phyloP scores from a whole-genome alignment of 2,113 vertebrate species.

The Alces alces region DNA sequence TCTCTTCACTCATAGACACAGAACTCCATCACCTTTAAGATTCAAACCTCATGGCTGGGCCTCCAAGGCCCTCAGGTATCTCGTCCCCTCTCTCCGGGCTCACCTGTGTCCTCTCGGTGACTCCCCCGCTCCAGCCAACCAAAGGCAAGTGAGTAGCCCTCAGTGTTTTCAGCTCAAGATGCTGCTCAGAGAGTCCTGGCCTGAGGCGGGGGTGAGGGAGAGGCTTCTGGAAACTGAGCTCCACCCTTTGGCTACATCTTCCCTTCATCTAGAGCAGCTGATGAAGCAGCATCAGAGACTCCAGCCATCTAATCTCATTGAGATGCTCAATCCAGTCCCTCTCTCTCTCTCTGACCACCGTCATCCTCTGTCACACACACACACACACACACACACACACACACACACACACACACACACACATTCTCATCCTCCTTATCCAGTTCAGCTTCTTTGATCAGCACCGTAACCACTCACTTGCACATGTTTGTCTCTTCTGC shows the following conservation, averaged over 20 bases:
- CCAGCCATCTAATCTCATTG: not conserved
- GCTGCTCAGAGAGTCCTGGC: not conserved
- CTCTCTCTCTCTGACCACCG: not conserved
- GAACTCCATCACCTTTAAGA: not conserved
- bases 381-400: no score
- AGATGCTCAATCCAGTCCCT: not conserved
- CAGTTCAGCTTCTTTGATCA: not conserved
- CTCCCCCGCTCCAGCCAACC: not conserved
- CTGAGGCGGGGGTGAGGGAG: rapidly evolving
- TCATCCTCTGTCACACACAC: no score
- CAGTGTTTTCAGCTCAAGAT: not conserved
- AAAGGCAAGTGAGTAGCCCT: no score
- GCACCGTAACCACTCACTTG: no score
- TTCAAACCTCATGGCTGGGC: not conserved
- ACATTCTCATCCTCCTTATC: not conserved
- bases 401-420: not conserved
- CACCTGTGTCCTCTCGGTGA: not conserved
- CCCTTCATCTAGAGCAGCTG: not conserved
- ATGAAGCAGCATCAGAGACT: not conserved
- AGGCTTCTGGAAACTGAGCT: not conserved
- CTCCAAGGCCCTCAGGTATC: not conserved
- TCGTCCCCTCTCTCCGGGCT: not conserved
- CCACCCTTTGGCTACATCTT: not conserved
- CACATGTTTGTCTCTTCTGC: not conserved
- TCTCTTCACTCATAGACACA: not conserved